Conservation (phyloP, 2,113 vertebrate genomes). For the Oplegnathus fasciatus region DNA sequence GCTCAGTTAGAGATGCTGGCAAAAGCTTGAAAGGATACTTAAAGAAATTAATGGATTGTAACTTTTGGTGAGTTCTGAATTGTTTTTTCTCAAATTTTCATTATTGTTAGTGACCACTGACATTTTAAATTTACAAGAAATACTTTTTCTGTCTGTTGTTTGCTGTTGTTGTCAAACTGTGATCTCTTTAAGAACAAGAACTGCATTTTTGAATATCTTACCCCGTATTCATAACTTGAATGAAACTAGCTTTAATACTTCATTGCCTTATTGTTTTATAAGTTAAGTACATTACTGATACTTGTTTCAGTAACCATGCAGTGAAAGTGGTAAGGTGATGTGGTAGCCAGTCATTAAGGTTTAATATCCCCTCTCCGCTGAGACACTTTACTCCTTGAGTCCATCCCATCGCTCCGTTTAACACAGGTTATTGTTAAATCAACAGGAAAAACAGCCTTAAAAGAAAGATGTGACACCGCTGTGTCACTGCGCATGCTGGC, state of each 20-base stretch:
- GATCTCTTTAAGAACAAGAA: not conserved
- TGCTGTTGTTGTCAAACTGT: not conserved
- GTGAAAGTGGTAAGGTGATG: conserved; percentile 74
- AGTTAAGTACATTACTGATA: conserved; percentile 9
- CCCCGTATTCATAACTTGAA: not conserved
- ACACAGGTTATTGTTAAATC: conserved; percentile 30
- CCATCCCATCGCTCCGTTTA: conserved; percentile 22
- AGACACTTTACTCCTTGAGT: conserved; percentile 77
- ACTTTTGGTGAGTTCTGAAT: conserved; percentile 67
- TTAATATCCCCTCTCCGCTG: conserved; percentile 75
- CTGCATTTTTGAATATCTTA: not conserved
- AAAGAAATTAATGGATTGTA: conserved; percentile 29
- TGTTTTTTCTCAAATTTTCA: not conserved
- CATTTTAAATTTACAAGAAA: not conserved
- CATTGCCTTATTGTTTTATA: not conserved
- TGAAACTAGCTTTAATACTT: not conserved
- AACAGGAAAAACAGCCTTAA: conserved; percentile 17
- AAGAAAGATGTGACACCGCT: conserved; percentile 63
- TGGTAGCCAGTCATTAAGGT: conserved; percentile 79
- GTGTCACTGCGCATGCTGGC: conserved; percentile 47
- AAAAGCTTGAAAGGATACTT: conserved; percentile 34
- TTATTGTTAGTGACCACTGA: not conserved
- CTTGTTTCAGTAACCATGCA: conserved; percentile 39
- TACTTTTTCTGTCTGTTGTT: not conserved
- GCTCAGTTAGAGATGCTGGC: conserved; percentile 37